Evolutionary conservation across 2,888 invertebrate genomes (phyloP).

Genomic region (Xestia ashworthii): DNA sequence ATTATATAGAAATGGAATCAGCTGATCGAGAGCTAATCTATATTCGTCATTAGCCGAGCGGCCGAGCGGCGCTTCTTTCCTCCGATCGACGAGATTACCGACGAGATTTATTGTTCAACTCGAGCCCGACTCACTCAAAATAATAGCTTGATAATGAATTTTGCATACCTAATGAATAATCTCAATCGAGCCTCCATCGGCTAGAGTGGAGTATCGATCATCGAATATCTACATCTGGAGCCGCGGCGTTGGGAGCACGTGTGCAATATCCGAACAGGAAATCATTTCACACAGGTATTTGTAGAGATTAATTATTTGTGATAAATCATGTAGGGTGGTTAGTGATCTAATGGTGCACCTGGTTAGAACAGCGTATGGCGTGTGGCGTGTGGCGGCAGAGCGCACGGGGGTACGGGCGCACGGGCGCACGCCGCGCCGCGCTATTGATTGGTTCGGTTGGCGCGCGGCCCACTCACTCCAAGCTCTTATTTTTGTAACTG

Average conservation of each 20-base stretch:
- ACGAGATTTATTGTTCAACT: conserved; percentile 53
- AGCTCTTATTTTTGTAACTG: conserved; percentile 57
- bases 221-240: conserved; percentile 32
- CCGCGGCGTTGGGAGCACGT: conserved; percentile 15
- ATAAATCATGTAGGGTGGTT: conserved; percentile 20
- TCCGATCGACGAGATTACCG: conserved; percentile 47
- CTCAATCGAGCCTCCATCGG: conserved; percentile 26
- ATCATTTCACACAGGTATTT: conserved; percentile 14
- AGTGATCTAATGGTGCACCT: conserved; percentile 1
- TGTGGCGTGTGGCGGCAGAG: neutral
- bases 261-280: conserved; percentile 3
- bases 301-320: conserved; percentile 14
- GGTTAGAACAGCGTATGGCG: neutral
- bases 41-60: conserved; percentile 51
- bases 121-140: conserved; percentile 28
- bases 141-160: conserved; percentile 61
- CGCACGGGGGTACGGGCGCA: neutral
- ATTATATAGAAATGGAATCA: conserved; percentile 15
- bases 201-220: conserved; percentile 32
- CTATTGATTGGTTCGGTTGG: conserved; percentile 62
- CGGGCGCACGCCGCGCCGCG: conserved; percentile 12
- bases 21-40: conserved; percentile 51
- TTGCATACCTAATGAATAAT: conserved; percentile 43
- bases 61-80: conserved; percentile 41
- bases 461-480: conserved; percentile 50